Base-by-base conservation (phyloP, 2,888 invertebrate genomes). In the Melanostoma mellinum region DNA sequence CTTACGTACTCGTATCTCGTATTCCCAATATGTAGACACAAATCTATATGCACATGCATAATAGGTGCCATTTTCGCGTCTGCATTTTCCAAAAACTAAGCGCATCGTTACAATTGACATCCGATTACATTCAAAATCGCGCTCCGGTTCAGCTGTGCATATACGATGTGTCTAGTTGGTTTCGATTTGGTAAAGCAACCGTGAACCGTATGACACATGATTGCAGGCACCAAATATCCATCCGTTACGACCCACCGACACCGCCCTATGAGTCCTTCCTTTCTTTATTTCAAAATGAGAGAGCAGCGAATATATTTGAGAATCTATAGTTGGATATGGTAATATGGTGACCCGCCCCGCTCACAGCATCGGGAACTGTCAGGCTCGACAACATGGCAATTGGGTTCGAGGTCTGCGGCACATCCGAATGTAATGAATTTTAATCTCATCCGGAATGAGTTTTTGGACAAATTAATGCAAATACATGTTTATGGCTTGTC, bases 401-500 rank as follows among this genome's bases (percentile, higher is more conserved):
- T 81, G 53, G 56, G 68, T 53, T 73, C 73, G 55, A 73, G 72
- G 73, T 68, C 68, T 68, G 72, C 50, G 77, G 77, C 77, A 82
- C 52, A 82, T 82, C 77, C 81, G 77, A 77, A 58, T 77, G 77
- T 77, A 82, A 82, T 82, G 81, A 82, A 82, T 82, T 82, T 82
- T 82, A 82, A 82, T 77, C 77, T 73, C 81, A 82, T 82, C 81
- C 81, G 81, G 81, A 77, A 73, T 77, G 72, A 73, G 55, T 77
- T 82, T 72, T 77, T 68, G 81, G 81, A 77, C 77, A 82, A 82
- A 82, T 82, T 82, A 82, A 82, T 82, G 81, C 81, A 82, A 82
- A 82, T 73, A 73, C 77, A 77, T 82, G 81, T 77, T 82, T 82
- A 82, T 77, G 68, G 77, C 68, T 82, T 77, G 77, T 82, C 81